These are phyloP conservation scores for Sebastes umbrosus DNA, from an alignment of 2,797 vertebrate genomes.

Conservation along the genomic window DNA sequence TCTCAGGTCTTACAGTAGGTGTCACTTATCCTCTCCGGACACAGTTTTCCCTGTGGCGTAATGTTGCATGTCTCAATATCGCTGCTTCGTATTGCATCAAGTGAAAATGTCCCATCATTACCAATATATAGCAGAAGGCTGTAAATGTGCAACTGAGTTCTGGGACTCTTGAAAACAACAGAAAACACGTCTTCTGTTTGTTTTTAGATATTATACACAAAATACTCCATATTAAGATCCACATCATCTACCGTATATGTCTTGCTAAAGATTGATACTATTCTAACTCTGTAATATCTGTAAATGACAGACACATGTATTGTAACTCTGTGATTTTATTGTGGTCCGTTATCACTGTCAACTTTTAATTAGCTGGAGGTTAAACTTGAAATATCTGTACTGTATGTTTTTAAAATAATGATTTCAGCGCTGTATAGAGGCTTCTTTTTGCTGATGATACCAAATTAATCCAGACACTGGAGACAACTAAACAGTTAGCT, in stretches of 20 bases:
- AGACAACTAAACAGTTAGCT: not conserved
- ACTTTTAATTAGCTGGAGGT: conserved; percentile 16
- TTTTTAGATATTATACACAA: not conserved
- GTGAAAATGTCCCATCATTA: conserved; percentile 17
- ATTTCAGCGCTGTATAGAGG: not conserved
- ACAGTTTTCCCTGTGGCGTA: not conserved
- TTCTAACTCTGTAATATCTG: conserved; percentile 27
- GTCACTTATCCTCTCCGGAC: conserved; percentile 9
- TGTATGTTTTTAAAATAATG: conserved; percentile 4
- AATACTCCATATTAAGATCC: not conserved
- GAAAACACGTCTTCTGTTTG: not conserved
- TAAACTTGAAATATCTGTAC: conserved; percentile 21
- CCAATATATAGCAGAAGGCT: conserved; percentile 13
- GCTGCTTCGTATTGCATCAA: conserved; percentile 35
- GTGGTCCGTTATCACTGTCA: conserved; percentile 29
- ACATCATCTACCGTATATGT: conserved; percentile 8
- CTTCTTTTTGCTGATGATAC: conserved; percentile 5
- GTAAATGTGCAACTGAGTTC: conserved; percentile 21
- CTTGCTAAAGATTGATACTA: not conserved
- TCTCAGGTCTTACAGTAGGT: conserved; percentile 24
- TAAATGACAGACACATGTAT: conserved; percentile 28
- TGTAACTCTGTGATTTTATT: conserved; percentile 46
- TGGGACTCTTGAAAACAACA: conserved; percentile 4
- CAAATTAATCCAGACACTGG: not conserved
- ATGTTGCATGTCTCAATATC: conserved; percentile 58